Conservation (phyloP, 2,888 invertebrate species). For the Limnephilus lunatus region DNA sequence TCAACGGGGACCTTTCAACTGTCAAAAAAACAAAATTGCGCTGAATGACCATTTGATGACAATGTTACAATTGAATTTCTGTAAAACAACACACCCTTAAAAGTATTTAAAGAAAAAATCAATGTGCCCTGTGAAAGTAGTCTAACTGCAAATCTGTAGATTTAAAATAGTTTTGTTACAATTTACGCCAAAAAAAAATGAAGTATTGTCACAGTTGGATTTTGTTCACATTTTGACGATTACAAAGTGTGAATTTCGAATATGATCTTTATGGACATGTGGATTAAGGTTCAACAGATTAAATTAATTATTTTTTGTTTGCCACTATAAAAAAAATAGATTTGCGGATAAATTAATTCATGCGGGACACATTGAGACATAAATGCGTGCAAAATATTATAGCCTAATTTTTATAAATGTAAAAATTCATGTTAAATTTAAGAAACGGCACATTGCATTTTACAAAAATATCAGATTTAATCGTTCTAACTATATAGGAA, state of each 20-base stretch:
- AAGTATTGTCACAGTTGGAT: too few relatives aligned
- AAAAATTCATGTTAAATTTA: background rate
- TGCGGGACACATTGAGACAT: background rate
- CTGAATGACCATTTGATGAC: too few relatives aligned
- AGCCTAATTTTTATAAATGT: background rate
- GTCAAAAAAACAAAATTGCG: too few relatives aligned
- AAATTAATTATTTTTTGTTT: too few relatives aligned
- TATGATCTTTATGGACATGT: background rate
- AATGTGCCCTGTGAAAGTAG: background rate
- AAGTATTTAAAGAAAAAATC: background rate
- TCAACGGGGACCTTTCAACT: too few relatives aligned
- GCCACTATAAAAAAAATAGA: background rate
- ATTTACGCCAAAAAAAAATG: background rate
- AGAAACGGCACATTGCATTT: background rate
- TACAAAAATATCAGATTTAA: background rate
- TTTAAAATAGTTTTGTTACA: background rate
- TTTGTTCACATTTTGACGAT: background rate
- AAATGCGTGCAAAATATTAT: background rate
- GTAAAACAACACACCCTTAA: background rate
- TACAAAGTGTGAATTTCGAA: background rate
- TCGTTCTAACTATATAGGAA: background rate
- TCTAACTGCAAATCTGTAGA: background rate
- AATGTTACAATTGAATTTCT: too few relatives aligned
- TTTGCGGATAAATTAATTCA: background rate
- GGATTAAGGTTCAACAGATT: too few relatives aligned